Base-by-base conservation (phyloP, 2,888 invertebrate species). In the Dusona sp. region DNA sequence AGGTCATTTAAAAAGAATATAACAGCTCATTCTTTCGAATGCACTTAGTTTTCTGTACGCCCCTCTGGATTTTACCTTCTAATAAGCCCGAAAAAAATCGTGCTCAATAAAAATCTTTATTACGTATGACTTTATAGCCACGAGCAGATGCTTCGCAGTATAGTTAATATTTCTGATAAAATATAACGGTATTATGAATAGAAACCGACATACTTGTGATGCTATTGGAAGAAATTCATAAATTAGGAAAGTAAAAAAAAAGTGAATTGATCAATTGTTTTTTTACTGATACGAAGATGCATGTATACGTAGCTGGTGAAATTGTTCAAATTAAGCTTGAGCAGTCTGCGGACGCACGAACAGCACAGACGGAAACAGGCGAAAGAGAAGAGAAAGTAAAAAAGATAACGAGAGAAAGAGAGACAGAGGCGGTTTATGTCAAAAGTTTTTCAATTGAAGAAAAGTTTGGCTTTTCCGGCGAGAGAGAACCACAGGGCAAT, bases 391-490 rank as follows among this genome's bases (percentile, higher is more conserved):
- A 81, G 82, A 67, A 84, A 81, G 82, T 73, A 70, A 74, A 85
- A 87, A 78, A 42, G 78, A 64, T 72, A 81, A 87, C 88, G 87
- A 84, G 83, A 88, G 85, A 65, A 77, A 75, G 75, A 85, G 87
- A 73, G 78, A 67, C 64, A 82, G 87, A 88, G 88, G 85, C 89
- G 84, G 87, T 89, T 89, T 91, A 90, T 87, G 85, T 79, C 85
- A 84, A 92, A 93, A 93, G 90, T 93, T 93, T 93, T 93, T 93
- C 92, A 92, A 93, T 93, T 88, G 86, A 89, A 86, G 85, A 90
- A 61, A 91, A 93, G 91, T 90, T 92, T 91, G 85, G 89, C 88
- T 88, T 86, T 83, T 86, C 68, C 83, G 65, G 67, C 77, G 61
- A 79, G 78, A 79, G 78, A 80, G 78, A 68, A 68, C 68, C 73